A percentile compares a stretch with the other conserved stretches of the same genome.
These are phyloP conservation scores for Plecturocebus donacophilus DNA, from an alignment of 2,113 vertebrate species.

Conservation along the genomic window DNA sequence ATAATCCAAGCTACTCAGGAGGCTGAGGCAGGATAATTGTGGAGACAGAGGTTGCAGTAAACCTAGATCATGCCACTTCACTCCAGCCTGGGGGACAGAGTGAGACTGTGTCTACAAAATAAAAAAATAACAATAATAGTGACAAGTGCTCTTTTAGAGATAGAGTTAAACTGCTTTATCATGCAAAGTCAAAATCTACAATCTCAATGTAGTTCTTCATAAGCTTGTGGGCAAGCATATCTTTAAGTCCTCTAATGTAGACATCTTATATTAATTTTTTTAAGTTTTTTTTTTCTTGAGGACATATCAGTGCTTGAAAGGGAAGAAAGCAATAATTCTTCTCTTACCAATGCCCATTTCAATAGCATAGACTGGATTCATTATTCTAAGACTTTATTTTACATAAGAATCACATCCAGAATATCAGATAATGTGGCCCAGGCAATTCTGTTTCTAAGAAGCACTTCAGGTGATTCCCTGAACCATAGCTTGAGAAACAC, in stretches of 20 bases:
- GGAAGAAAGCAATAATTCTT: neutral
- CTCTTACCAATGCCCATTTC: neutral
- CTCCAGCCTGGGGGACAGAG: too few relatives aligned
- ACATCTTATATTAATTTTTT: neutral
- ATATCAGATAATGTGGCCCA: neutral
- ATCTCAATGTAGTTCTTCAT: neutral
- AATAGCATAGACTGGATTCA: neutral
- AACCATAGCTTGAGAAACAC: neutral
- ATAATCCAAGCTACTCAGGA: too few relatives aligned
- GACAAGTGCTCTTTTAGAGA: neutral
- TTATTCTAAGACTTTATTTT: neutral
- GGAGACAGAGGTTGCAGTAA: too few relatives aligned
- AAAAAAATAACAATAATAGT: neutral
- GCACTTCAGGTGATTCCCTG: neutral
- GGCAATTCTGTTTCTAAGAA: neutral
- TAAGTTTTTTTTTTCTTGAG: neutral
- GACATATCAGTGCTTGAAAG: neutral
- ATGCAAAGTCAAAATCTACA: neutral
- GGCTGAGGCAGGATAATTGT: too few relatives aligned
- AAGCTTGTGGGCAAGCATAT: neutral
- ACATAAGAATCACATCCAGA: neutral
- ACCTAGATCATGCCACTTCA: too few relatives aligned
- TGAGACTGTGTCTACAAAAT: too few relatives aligned
- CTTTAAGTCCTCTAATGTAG: neutral
- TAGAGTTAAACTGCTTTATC: neutral